phyloP scores from a whole-genome alignment of 2,888 invertebrate species.

The Drosophila borborema region DNA sequence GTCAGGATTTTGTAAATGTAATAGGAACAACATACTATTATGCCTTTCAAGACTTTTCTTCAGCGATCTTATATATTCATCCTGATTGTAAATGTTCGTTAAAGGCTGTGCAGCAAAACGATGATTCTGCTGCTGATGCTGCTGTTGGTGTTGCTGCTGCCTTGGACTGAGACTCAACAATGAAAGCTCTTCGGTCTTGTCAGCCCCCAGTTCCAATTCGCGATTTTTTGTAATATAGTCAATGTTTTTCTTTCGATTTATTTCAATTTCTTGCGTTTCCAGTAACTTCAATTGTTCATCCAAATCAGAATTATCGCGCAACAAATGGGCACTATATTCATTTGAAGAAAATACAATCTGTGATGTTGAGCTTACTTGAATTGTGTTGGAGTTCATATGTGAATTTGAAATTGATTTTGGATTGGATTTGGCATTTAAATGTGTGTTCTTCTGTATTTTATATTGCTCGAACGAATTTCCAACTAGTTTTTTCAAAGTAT shows the following conservation, averaged over 20 bases:
- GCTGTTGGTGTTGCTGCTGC: background rate
- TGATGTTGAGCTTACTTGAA: background rate
- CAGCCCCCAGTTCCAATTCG: conserved; percentile 38
- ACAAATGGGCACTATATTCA: conserved; percentile 74
- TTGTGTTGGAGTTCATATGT: background rate
- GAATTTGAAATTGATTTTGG: background rate
- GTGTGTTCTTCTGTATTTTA: conserved; percentile 13
- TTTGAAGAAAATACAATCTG: conserved; percentile 12
- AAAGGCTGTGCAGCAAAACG: conserved; percentile 25
- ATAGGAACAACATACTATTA: conserved; percentile 84
- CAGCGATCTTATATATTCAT: conserved; percentile 84
- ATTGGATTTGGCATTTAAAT: background rate
- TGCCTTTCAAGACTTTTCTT: conserved; percentile 83
- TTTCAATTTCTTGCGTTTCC: conserved; percentile 83
- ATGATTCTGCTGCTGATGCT: background rate
- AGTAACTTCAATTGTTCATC: conserved; percentile 83
- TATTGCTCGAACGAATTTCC: conserved; percentile 78
- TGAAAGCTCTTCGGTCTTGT: conserved; percentile 40
- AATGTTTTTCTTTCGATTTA: conserved; percentile 72
- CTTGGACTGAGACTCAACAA: background rate
- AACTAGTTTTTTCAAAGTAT: conserved; percentile 83
- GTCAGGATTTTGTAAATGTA: conserved; percentile 84
- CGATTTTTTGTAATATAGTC: conserved; percentile 54
- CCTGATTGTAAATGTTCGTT: conserved; percentile 83
- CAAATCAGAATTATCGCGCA: conserved; percentile 83